Conservation (phyloP, 2,113 vertebrate genomes). For the Cyphomyrus discorhynchus region DNA sequence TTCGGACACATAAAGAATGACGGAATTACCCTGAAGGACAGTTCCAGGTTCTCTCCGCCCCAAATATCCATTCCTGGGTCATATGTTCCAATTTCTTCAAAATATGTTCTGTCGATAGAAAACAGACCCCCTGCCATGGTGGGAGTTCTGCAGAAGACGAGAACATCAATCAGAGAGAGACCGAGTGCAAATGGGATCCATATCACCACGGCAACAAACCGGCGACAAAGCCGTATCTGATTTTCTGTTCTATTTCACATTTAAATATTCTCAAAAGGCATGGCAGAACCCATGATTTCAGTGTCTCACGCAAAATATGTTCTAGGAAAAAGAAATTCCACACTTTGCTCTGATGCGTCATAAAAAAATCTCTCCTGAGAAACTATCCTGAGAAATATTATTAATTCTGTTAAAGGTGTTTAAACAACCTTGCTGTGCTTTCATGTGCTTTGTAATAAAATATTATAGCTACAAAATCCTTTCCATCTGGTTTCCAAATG, state of each 20-base stretch:
- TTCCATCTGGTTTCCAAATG: not conserved
- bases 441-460: not conserved
- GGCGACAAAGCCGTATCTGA: not conserved
- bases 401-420: not conserved
- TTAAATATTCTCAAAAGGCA: not conserved
- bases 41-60: slow-evolving; percentile 98
- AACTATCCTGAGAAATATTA: not conserved
- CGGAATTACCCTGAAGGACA: slow-evolving; percentile 93
- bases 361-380: not conserved
- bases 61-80: slow-evolving; percentile 99
- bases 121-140: slow-evolving; percentile 98
- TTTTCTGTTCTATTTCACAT: not conserved
- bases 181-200: not conserved
- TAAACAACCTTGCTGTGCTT: not conserved
- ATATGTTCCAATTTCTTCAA: slow-evolving; percentile 98
- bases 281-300: not conserved
- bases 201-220: not conserved
- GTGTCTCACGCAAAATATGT: not conserved
- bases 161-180: not conserved
- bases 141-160: slow-evolving; percentile 73
- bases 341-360: not conserved
- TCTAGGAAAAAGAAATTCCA: not conserved
- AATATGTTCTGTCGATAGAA: slow-evolving; percentile 93
- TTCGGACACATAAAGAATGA: not conserved
- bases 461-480: too few relatives aligned